These are phyloP conservation scores for Proteles cristata DNA, from an alignment of 2,113 vertebrate species.

Conservation along the genomic window DNA sequence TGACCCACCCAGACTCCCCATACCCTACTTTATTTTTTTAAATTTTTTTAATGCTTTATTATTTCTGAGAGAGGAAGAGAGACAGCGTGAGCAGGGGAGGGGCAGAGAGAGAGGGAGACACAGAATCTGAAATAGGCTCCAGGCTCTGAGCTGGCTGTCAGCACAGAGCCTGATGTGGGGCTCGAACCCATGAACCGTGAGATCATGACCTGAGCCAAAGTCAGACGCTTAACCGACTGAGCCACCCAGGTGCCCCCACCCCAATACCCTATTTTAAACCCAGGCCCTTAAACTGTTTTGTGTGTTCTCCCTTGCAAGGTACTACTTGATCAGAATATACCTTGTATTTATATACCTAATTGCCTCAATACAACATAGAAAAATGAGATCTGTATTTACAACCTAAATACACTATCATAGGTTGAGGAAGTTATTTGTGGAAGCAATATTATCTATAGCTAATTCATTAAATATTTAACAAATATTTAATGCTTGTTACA, in stretches of 20 bases:
- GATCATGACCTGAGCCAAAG: no score
- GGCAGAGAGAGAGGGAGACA: no score
- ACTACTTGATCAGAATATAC: neutral
- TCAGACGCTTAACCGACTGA: no score
- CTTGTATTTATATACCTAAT: neutral
- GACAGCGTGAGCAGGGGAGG: no score
- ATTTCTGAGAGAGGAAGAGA: no score
- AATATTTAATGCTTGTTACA: neutral
- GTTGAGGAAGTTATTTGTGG: neutral
- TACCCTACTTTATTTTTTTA: neutral
- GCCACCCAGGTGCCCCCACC: no score
- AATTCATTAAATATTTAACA: neutral
- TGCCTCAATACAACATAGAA: neutral
- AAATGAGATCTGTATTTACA: neutral
- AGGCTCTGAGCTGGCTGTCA: no score
- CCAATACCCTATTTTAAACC: neutral
- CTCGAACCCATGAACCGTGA: no score
- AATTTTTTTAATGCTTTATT: no score
- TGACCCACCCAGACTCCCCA: neutral
- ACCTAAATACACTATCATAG: neutral
- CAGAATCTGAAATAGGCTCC: no score
- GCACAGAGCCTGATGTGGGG: no score
- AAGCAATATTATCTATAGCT: neutral
- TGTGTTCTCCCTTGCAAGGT: neutral
- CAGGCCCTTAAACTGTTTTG: neutral